Evolutionary conservation across 2,888 invertebrate genomes (phyloP).

Genomic region (Troglohyphantes excavatus): DNA sequence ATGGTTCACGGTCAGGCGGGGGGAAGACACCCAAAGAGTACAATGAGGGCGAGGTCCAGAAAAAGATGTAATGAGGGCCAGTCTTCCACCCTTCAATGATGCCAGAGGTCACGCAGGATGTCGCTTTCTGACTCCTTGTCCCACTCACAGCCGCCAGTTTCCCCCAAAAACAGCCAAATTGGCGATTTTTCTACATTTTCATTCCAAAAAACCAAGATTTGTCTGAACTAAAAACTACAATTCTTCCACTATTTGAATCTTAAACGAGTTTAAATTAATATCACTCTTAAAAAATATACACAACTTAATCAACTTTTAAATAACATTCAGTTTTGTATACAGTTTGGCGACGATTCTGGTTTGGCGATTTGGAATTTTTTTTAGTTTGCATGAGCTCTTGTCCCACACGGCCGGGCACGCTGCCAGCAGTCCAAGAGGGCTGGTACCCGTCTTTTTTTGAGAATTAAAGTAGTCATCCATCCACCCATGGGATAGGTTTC

Average conservation of each 20-base stretch:
- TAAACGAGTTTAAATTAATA: no score
- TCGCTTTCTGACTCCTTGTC: constrained; percentile 35
- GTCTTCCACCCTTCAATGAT: constrained; percentile 69
- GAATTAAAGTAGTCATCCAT: constrained; percentile 25
- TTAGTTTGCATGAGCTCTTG: constrained; percentile 26
- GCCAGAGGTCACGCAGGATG: constrained; percentile 73
- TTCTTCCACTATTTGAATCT: no score
- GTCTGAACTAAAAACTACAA: no score
- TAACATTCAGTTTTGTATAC: no score
- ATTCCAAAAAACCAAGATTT: no score
- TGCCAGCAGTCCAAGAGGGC: constrained; percentile 60
- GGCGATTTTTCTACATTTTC: no score
- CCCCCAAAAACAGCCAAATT: no score
- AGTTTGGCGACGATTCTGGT: no score
- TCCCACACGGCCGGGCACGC: constrained; percentile 55
- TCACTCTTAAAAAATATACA: no score
- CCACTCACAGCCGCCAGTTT: no score
- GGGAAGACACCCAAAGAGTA: constrained; percentile 65
- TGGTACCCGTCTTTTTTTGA: constrained; percentile 14
- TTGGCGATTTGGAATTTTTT: background rate
- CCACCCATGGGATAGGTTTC: background rate
- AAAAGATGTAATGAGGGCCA: constrained; percentile 73
- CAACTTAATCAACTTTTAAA: no score
- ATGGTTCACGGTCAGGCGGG: constrained; percentile 75
- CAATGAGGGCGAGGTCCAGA: constrained; percentile 77